These are phyloP conservation scores for Dendroctonus ponderosae DNA, from an alignment of 1,140 invertebrate genomes.

Conservation along the genomic window DNA sequence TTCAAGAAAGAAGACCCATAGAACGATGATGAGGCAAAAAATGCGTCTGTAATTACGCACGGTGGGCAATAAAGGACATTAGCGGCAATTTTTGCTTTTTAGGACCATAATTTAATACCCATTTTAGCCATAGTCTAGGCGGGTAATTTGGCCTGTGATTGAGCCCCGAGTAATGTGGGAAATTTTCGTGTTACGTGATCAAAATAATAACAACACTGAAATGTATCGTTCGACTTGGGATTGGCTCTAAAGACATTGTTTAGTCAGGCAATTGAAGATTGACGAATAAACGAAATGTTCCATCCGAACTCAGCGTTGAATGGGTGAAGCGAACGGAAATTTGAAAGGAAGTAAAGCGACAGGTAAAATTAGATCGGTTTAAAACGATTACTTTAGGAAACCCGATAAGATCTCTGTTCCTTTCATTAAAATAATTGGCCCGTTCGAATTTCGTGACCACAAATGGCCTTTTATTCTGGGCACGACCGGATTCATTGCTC, in stretches of 20 bases:
- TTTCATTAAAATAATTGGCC: conserved; percentile 29
- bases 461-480: conserved; percentile 21
- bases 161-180: conserved; percentile 19
- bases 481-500: conserved; percentile 6
- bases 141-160: conserved; percentile 13
- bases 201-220: no score
- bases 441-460: conserved; percentile 27
- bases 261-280: no score
- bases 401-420: conserved; percentile 20
- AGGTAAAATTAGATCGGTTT: conserved; percentile 25
- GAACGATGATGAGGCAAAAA: conserved; percentile 23
- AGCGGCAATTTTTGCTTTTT: conserved; percentile 25
- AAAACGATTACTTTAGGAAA: conserved; percentile 25
- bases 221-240: no score
- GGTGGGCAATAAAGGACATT: conserved; percentile 21
- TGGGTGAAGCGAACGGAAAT: conserved; percentile 7
- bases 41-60: conserved; percentile 14
- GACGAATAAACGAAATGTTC: no score
- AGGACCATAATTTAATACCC: conserved; percentile 23
- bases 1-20: conserved; percentile 19
- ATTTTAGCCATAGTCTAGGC: conserved; percentile 12
- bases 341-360: conserved; percentile 12
- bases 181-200: background rate
- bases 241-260: no score
- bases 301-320: background rate